phyloP scores from a whole-genome alignment of 2,797 vertebrate species.

The Crenichthys baileyi region DNA sequence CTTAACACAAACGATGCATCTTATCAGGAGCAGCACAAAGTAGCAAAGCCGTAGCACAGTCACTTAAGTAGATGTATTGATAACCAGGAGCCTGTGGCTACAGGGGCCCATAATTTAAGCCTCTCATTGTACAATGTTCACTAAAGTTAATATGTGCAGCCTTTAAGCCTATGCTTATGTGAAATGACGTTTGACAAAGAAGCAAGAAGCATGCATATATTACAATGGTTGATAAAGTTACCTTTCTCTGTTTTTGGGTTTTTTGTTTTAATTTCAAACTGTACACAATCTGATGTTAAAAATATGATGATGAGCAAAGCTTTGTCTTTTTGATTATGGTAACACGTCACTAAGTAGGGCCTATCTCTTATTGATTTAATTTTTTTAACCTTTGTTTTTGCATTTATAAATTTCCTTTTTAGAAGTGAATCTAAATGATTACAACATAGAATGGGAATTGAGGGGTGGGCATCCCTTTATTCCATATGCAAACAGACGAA shows the following conservation, averaged over 20 bases:
- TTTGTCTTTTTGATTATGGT: not conserved
- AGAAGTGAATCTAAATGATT: not conserved
- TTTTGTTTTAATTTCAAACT: not conserved
- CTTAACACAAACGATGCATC: not conserved
- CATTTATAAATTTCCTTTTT: not conserved
- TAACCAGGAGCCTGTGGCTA: not conserved
- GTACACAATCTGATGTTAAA: not conserved
- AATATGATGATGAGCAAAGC: not conserved
- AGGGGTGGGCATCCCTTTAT: not conserved
- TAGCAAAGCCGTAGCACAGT: not conserved
- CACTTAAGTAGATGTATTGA: not conserved
- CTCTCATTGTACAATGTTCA: not conserved
- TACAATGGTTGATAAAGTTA: not conserved
- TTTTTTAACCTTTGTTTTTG: not conserved
- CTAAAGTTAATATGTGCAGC: not conserved
- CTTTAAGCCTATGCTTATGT: not conserved
- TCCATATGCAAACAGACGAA: not conserved
- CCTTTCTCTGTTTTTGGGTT: not conserved
- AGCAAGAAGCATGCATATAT: not conserved
- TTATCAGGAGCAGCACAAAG: not conserved
- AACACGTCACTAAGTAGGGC: not conserved
- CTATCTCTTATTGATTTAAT: not conserved
- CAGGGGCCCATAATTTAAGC: slow-evolving; percentile 1
- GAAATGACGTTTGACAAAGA: not conserved
- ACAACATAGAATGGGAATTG: not conserved